phyloP scores from a whole-genome alignment of 2,113 vertebrate species.

The Xenopus tropicalis region DNA sequence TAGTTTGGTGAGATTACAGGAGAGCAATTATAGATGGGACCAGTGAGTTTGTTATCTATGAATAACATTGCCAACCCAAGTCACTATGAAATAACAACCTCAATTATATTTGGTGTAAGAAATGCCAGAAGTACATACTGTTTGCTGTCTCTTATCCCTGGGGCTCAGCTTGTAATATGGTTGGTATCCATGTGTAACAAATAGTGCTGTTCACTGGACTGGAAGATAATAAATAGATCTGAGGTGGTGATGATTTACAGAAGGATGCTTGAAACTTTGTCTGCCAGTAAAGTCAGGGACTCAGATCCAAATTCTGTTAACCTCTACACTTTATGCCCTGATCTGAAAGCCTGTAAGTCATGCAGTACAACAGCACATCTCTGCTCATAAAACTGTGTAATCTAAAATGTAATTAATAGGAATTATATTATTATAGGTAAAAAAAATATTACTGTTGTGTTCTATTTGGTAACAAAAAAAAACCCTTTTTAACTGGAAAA shows the following conservation, averaged over 20 bases:
- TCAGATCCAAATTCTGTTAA: constrained; percentile 27
- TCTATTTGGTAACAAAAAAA: too few species aligned
- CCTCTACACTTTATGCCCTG: background rate
- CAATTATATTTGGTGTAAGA: constrained; percentile 50
- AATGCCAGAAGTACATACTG: constrained; percentile 51
- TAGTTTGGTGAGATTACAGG: constrained; percentile 36
- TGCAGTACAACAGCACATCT: background rate
- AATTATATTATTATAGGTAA: too few species aligned
- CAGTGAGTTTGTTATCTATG: constrained; percentile 43
- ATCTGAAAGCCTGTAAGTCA: constrained; percentile 9
- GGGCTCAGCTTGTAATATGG: constrained; percentile 64
- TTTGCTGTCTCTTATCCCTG: constrained; percentile 57
- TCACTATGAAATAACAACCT: constrained; percentile 48
- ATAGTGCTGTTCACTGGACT: constrained; percentile 68
- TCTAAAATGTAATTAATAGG: too few species aligned
- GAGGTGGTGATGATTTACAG: constrained; percentile 69
- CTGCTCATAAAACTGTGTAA: too few species aligned
- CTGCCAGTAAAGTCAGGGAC: constrained; percentile 57
- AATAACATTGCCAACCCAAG: constrained; percentile 41
- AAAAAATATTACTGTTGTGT: too few species aligned
- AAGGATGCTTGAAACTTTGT: constrained; percentile 66
- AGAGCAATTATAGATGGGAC: constrained; percentile 41
- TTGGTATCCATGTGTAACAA: constrained; percentile 70
- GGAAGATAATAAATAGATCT: constrained; percentile 72
- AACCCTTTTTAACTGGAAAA: too few species aligned